phyloP scores from a whole-genome alignment of 2,113 vertebrate species.

The Mustela nigripes region DNA sequence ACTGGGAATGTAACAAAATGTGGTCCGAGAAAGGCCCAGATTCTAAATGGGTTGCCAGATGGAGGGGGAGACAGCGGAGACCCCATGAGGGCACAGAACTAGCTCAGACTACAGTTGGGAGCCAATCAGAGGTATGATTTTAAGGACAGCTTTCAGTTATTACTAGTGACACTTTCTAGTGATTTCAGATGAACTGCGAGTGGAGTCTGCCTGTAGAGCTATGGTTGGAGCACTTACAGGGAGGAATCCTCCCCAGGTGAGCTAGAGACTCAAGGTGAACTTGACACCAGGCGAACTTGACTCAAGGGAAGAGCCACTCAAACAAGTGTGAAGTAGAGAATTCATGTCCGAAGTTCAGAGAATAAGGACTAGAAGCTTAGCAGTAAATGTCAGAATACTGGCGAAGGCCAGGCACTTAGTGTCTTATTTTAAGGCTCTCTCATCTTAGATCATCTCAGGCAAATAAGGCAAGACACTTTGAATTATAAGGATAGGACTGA shows the following conservation, averaged over 20 bases:
- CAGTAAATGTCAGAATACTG: not conserved
- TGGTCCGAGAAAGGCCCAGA: not conserved
- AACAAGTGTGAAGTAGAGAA: not conserved
- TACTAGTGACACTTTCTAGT: not conserved
- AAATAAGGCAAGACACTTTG: conserved; percentile 28
- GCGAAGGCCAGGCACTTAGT: not conserved
- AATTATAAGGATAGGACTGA: not conserved
- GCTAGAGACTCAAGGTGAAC: not conserved
- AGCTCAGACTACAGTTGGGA: not conserved
- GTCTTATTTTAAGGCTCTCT: not conserved
- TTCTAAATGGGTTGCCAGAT: not conserved
- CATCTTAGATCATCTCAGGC: not conserved
- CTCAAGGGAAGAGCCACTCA: not conserved
- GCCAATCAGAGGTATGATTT: not conserved
- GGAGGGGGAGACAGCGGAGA: not conserved
- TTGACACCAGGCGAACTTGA: not conserved
- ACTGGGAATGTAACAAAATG: not conserved
- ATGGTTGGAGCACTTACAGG: not conserved
- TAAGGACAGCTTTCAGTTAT: not conserved
- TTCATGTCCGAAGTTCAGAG: not conserved
- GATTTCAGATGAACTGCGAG: not conserved
- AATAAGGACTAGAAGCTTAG: not conserved
- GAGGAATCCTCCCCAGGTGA: not conserved
- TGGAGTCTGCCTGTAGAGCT: not conserved
- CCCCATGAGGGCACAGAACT: not conserved